phyloP scores from a whole-genome alignment of 1,140 invertebrate genomes.

The Aphelenchoides besseyi region DNA sequence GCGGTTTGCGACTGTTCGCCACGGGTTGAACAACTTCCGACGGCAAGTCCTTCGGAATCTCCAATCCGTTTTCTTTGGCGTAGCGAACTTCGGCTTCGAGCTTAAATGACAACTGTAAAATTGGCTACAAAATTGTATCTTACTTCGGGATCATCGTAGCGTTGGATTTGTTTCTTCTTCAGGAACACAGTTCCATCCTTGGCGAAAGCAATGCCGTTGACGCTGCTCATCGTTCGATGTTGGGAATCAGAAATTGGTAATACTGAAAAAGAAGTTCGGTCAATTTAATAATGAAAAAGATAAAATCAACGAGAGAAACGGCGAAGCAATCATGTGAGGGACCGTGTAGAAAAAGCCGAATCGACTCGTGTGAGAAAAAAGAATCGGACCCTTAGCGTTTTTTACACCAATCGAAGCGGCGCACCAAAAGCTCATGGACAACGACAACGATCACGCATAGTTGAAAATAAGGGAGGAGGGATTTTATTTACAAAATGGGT shows the following conservation, averaged over 20 bases:
- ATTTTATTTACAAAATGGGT: background rate
- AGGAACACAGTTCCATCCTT: background rate
- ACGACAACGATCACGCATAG: background rate
- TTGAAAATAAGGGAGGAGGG: background rate
- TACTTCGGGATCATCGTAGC: constrained; percentile 30
- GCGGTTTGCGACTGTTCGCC: background rate
- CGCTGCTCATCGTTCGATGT: background rate
- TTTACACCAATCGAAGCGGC: no score
- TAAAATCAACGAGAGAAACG: background rate
- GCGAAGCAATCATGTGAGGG: background rate
- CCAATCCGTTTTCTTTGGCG: constrained; percentile 48
- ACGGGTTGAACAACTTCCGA: constrained; percentile 5
- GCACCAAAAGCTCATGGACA: no score
- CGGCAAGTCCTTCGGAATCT: constrained; percentile 29
- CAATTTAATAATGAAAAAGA: background rate
- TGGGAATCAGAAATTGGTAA: background rate
- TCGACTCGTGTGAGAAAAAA: no score
- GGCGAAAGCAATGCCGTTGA: constrained; percentile 11
- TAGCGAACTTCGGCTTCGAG: constrained; percentile 42
- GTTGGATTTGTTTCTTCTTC: constrained; percentile 14
- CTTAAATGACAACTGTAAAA: no score
- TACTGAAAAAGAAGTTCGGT: background rate
- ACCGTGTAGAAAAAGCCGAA: no score
- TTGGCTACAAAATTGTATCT: no score
- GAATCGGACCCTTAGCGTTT: no score